Evolutionary conservation across 1,140 invertebrate genomes (phyloP).

Genomic region (Drosophila nebulosa): DNA sequence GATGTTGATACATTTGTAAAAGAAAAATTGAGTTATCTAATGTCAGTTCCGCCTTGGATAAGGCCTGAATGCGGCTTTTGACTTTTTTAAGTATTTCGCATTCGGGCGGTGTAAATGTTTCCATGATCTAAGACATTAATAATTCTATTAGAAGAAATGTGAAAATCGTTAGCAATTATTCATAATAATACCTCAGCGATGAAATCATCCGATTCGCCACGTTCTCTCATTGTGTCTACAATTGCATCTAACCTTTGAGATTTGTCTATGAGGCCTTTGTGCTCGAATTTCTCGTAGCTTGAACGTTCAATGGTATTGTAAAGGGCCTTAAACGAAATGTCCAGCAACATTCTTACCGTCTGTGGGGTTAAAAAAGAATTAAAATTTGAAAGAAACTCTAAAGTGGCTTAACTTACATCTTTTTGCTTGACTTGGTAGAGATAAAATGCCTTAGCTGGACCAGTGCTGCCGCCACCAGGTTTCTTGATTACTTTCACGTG

Average conservation of each 20-base stretch:
- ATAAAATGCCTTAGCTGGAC: slow-evolving; percentile 86
- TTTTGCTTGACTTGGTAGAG: slow-evolving; percentile 87
- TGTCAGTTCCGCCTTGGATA: slow-evolving; percentile 86
- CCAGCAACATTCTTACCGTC: slow-evolving; percentile 87
- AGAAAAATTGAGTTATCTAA: slow-evolving; percentile 89
- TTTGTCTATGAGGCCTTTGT: slow-evolving; percentile 91
- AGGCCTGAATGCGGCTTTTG: slow-evolving; percentile 85
- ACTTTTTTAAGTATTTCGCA: slow-evolving; percentile 86
- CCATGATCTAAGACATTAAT: slow-evolving; percentile 84
- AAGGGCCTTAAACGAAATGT: slow-evolving; percentile 89
- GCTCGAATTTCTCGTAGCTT: slow-evolving; percentile 84
- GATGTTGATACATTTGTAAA: slow-evolving; percentile 83
- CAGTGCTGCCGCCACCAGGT: slow-evolving; percentile 80
- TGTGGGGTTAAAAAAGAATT: slow-evolving; percentile 58
- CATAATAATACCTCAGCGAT: slow-evolving; percentile 85
- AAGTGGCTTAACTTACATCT: slow-evolving; percentile 46
- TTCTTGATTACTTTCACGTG: slow-evolving; percentile 81
- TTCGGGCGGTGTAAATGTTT: slow-evolving; percentile 90
- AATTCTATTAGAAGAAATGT: neutral
- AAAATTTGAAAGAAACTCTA: neutral
- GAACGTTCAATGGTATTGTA: slow-evolving; percentile 86
- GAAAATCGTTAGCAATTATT: neutral
- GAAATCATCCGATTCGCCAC: slow-evolving; percentile 88
- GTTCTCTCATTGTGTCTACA: slow-evolving; percentile 87
- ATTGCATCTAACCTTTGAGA: slow-evolving; percentile 91